Conservation (phyloP, 2,113 vertebrate genomes). For the Colinus virginianus region DNA sequence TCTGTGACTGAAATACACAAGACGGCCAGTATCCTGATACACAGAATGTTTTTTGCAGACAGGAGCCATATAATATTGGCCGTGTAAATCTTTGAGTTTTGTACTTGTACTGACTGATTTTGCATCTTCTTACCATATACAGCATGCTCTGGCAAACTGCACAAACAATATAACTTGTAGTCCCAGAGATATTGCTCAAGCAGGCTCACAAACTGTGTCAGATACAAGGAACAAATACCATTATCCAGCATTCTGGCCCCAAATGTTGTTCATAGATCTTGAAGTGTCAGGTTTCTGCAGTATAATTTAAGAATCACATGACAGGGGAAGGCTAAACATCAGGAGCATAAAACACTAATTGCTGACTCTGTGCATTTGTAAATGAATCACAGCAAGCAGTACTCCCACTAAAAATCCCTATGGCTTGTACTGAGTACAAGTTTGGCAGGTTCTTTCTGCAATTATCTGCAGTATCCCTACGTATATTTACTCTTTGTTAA, state of each 20-base stretch:
- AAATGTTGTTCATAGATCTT: conserved; percentile 23
- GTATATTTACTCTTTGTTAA: background rate
- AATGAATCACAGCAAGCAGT: conserved; percentile 18
- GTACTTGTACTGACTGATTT: background rate
- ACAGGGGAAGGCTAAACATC: conserved; percentile 45
- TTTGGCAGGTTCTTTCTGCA: background rate
- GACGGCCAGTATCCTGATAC: background rate
- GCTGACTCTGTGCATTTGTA: conserved; percentile 51
- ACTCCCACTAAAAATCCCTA: conserved; percentile 2
- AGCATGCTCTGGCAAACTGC: background rate
- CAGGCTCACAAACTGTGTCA: conserved; percentile 7
- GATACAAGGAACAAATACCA: conserved; percentile 33
- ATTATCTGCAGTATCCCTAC: background rate
- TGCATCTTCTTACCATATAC: background rate
- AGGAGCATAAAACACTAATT: conserved; percentile 63
- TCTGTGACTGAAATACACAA: background rate
- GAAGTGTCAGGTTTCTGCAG: conserved; percentile 35
- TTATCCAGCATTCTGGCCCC: conserved; percentile 33
- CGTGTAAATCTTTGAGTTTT: background rate
- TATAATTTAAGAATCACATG: conserved; percentile 43
- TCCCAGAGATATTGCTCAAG: conserved; percentile 26
- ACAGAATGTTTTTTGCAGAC: background rate
- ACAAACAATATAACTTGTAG: conserved; percentile 19
- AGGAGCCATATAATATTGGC: background rate
- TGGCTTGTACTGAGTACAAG: background rate